Base-by-base conservation (phyloP, 1,140 invertebrate genomes). In the Acromyrmex heyeri region DNA sequence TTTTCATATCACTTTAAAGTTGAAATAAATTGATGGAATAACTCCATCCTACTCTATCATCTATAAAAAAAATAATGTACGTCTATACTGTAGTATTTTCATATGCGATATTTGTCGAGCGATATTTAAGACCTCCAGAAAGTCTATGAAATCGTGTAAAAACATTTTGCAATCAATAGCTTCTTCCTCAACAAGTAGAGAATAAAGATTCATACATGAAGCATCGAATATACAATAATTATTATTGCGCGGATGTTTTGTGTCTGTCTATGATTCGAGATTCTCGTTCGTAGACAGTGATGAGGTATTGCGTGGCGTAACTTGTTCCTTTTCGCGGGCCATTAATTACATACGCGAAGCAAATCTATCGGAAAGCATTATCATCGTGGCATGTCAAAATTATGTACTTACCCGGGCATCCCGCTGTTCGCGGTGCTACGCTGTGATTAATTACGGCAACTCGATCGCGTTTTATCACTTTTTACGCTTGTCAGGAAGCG, bases 361-460 rank as follows among this genome's bases (percentile, higher is more conserved):
- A 83, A 83, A 83, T 83, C 79, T 83, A 83, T 83, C 79, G 79
- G 79, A 75, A 83, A 73, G 79, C 79, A 83, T 83, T 83, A 83
- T 83, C 79, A 83, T 83, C 79, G 79, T 57, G 69, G 79, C 69
- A 64, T 57, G 79, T 83, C 79, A 83, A 83, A 83, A 83, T 83
- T 83, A 83, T 83, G 69, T 83, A 83, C 79, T 83, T 83, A 83
- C 55, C 38, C 18, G 38, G 55, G 16, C 18, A 59, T n/a, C 55
- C 69, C 44, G 55, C 67, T 82, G 67, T 73, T 82, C 38, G 38
- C 55, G 79, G 24, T 7, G 67, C 24, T 57, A 27, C 38, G 38
- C 69, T 55, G 69, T 83, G 79, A 83, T 83, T 83, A 83, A 83
- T 83, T 83, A 83, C 79, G 69, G 79, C 69, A 83, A 83, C 79